Conservation (phyloP, 2,888 invertebrate species). For the Ennomos fuscantarius region DNA sequence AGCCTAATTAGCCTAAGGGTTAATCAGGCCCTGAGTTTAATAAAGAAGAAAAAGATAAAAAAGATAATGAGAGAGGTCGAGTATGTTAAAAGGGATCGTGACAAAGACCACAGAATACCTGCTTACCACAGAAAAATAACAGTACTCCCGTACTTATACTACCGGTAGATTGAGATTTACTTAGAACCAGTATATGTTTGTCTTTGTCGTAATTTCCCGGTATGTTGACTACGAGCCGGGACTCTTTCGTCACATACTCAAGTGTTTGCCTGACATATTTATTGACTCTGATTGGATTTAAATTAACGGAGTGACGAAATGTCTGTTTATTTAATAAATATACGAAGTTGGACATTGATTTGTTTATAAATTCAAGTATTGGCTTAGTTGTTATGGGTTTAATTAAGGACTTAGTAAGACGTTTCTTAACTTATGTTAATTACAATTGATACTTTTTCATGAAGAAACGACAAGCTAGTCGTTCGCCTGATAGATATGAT, state of each 20-base stretch:
- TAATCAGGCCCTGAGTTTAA: no score
- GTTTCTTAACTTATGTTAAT: neutral
- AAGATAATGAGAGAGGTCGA: no score
- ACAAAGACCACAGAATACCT: no score
- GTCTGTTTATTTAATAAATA: constrained; percentile 16
- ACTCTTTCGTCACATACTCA: constrained; percentile 19
- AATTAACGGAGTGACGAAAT: constrained; percentile 26
- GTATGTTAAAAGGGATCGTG: no score
- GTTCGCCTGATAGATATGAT: no score
- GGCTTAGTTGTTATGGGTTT: neutral
- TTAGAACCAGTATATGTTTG: neutral
- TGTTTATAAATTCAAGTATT: constrained; percentile 15
- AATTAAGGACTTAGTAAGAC: neutral
- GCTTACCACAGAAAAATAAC: no score
- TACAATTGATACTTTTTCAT: no score
- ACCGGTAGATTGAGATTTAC: no score
- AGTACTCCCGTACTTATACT: no score
- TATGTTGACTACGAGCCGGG: constrained; percentile 13
- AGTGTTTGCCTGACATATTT: constrained; percentile 29
- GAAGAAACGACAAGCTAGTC: no score
- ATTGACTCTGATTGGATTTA: constrained; percentile 28
- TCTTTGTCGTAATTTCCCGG: constrained; percentile 15
- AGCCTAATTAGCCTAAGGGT: no score
- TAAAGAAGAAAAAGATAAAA: no score
- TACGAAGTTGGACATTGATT: constrained; percentile 9